phyloP scores from a whole-genome alignment of 92 coral and sea anemone genomes.

The Pocillopora grandis region DNA sequence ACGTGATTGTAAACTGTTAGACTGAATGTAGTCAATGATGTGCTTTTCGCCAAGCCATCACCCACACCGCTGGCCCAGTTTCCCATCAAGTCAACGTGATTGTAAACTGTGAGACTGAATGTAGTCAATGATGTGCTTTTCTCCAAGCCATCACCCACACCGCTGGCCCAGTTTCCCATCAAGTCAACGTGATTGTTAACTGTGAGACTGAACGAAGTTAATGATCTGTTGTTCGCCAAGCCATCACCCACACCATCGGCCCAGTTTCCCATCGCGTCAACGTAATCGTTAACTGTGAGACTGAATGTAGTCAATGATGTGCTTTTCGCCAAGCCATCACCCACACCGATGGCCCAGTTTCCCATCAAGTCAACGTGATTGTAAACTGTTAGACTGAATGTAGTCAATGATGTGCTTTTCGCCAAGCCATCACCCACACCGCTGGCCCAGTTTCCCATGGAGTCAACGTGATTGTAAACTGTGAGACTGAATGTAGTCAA shows the following conservation, averaged over 20 bases:
- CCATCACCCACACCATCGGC: no score
- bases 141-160: not conserved
- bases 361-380: not conserved
- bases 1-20: no score
- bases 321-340: not conserved
- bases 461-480: not conserved
- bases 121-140: not conserved
- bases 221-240: no score
- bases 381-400: not conserved
- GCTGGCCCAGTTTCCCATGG: not conserved
- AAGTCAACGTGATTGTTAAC: not conserved
- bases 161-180: not conserved
- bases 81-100: not conserved
- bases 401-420: not conserved
- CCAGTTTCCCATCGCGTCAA: no score
- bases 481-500: not conserved
- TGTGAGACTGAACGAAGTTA: no score
- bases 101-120: slow-evolving; percentile 3
- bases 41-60: not conserved
- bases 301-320: not conserved
- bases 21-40: not conserved
- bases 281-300: not conserved
- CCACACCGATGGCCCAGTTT: not conserved
- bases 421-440: not conserved
- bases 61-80: not conserved